Evolutionary conservation across 2,888 invertebrate species (phyloP).

Genomic region (Pseudeuparius sepicola): DNA sequence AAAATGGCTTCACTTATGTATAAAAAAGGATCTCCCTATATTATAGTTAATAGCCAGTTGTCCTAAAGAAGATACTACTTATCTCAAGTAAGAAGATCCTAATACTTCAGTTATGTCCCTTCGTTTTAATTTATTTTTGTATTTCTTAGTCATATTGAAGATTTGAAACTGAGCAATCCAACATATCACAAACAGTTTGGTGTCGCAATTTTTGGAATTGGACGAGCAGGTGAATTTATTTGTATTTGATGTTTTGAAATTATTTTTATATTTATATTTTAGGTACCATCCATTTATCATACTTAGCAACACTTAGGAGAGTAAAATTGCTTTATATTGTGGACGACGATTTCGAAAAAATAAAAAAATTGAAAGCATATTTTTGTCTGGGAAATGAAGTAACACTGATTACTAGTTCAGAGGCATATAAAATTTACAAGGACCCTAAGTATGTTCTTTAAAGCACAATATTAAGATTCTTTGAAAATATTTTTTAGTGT

Average conservation of each 20-base stretch:
- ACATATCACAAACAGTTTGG: conserved; percentile 35
- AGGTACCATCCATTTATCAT: conserved; percentile 47
- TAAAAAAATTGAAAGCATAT: conserved; percentile 40
- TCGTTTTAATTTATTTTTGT: no score
- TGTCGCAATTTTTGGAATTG: conserved; percentile 48
- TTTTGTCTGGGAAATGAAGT: conserved; percentile 40
- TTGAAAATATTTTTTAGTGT: conserved; percentile 38
- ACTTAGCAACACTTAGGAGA: conserved; percentile 42
- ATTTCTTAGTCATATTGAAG: conserved; percentile 38
- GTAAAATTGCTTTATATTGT: conserved; percentile 46
- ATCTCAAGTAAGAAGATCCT: conserved; percentile 44
- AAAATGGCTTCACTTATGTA: no score
- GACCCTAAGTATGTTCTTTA: conserved; percentile 47
- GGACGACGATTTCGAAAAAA: conserved; percentile 43
- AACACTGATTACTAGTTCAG: conserved; percentile 42
- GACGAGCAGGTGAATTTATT: conserved; percentile 47
- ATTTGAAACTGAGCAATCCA: conserved; percentile 34
- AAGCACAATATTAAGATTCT: no score
- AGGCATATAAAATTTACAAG: conserved; percentile 42
- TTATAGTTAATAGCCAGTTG: no score
- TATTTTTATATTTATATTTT: conserved; percentile 11
- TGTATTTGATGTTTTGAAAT: no score
- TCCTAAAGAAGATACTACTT: conserved; percentile 41
- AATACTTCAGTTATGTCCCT: no score
- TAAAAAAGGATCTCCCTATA: no score